Percentiles rank a stretch among this genome's conserved stretches.
Evolutionary conservation across 2,797 vertebrate species (phyloP).

Genomic region (Peromyscus attwateri): DNA sequence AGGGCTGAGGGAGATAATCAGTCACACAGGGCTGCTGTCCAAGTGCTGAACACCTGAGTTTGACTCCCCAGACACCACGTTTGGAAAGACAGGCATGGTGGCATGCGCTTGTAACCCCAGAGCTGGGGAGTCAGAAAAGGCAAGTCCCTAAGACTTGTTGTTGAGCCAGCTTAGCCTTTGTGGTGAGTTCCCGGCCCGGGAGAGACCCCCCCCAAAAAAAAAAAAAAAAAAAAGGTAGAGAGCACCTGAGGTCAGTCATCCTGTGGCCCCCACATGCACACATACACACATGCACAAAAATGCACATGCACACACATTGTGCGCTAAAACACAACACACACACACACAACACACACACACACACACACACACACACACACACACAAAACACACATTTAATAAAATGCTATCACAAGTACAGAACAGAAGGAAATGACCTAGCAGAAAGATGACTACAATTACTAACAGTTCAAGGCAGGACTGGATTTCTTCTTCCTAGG

Average conservation of each 20-base stretch:
- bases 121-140: neutral
- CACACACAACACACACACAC: neutral
- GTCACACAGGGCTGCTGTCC: neutral
- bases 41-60: neutral
- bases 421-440: neutral
- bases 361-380: neutral
- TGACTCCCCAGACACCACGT: neutral
- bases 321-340: neutral
- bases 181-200: neutral
- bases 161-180: neutral
- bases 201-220: neutral
- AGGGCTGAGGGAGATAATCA: neutral
- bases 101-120: neutral
- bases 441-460: constrained; percentile 5
- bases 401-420: neutral
- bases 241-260: neutral
- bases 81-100: neutral
- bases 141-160: too few relatives aligned
- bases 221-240: neutral
- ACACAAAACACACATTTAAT: neutral
- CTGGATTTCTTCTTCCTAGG: too few relatives aligned
- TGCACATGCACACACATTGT: neutral
- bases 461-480: neutral
- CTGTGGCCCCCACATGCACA: neutral
- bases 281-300: neutral